phyloP scores from a whole-genome alignment of 2,797 vertebrate genomes.

The Megaceryle alcyon region DNA sequence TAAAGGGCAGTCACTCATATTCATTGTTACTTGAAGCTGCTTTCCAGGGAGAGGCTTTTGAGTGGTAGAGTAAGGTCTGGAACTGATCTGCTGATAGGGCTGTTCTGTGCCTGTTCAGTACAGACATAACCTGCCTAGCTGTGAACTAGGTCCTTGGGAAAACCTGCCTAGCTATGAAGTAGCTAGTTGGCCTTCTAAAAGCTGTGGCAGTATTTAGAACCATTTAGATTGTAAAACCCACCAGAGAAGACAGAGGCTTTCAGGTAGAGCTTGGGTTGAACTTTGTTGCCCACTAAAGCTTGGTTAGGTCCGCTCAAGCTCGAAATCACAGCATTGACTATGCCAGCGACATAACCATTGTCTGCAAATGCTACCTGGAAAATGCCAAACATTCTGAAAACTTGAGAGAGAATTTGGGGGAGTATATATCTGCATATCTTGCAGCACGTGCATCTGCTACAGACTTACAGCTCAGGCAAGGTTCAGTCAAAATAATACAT shows the following conservation, averaged over 20 bases:
- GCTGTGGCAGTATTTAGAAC: not conserved
- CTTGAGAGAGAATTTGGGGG: not conserved
- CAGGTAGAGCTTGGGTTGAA: not conserved
- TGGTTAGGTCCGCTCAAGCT: not conserved
- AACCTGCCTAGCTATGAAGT: not conserved
- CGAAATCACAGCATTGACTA: not conserved
- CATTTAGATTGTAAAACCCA: not conserved
- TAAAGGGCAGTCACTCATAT: not conserved
- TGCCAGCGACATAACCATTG: not conserved
- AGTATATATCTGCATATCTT: not conserved
- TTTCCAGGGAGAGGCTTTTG: not conserved
- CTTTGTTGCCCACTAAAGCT: not conserved
- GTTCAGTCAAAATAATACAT: not conserved
- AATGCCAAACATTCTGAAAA: not conserved
- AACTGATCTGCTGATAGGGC: not conserved
- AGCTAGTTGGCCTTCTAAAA: not conserved
- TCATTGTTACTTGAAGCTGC: not conserved
- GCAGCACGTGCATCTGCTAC: not conserved
- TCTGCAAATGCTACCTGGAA: not conserved
- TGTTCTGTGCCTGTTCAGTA: not conserved
- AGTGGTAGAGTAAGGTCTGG: not conserved
- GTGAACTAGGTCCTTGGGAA: not conserved
- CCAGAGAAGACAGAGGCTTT: not conserved
- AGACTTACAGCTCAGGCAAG: not conserved
- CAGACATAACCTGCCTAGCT: not conserved